phyloP scores from a whole-genome alignment of 2,797 vertebrate species.

The Cynodonichthys magdalenae region DNA sequence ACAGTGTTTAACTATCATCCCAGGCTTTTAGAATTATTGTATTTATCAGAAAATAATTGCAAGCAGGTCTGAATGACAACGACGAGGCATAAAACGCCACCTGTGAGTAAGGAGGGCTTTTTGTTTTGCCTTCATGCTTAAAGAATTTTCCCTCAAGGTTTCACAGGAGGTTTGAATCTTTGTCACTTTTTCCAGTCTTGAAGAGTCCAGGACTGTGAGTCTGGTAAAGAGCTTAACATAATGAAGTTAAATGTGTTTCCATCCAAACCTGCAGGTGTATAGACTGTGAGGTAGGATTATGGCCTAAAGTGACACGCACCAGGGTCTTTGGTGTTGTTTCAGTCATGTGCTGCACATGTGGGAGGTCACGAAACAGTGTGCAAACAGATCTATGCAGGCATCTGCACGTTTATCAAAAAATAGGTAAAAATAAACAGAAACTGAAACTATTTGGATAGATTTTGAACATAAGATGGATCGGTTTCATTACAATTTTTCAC shows the following conservation, averaged over 20 bases:
- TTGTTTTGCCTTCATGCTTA: neutral
- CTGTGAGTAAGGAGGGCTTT: neutral
- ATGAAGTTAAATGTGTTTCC: too few relatives aligned
- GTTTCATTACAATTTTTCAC: neutral
- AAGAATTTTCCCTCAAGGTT: neutral
- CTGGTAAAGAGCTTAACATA: neutral
- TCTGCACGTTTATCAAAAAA: neutral
- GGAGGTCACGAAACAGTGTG: neutral
- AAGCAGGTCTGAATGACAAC: neutral
- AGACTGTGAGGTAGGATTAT: too few relatives aligned
- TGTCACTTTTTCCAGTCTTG: neutral
- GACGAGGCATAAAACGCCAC: neutral
- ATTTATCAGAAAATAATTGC: neutral
- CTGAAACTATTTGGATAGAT: neutral
- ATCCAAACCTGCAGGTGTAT: neutral
- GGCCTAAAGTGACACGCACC: neutral
- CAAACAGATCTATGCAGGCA: neutral
- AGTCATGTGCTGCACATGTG: neutral
- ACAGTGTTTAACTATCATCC: neutral
- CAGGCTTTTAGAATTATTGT: neutral
- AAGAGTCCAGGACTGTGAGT: neutral
- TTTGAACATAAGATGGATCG: neutral
- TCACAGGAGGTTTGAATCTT: neutral
- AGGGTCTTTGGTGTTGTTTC: neutral
- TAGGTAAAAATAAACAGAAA: neutral